These are phyloP conservation scores for Phrynocephalus forsythii DNA, from an alignment of 2,797 vertebrate genomes.

Conservation along the genomic window DNA sequence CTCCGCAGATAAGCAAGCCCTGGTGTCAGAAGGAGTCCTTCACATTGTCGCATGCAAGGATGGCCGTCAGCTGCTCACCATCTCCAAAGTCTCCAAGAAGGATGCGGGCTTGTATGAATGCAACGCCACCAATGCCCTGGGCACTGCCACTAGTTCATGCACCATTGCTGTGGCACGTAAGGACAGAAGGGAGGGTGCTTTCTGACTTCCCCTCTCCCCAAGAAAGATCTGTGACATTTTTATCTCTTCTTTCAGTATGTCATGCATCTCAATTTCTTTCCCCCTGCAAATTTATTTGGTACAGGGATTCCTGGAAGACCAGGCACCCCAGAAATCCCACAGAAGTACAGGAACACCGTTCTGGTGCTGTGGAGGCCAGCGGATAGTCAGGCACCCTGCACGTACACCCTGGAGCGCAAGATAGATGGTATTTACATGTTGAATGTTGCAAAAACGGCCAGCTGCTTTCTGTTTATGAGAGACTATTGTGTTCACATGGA, in stretches of 20 bases:
- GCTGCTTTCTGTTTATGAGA: background rate
- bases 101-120: constrained; percentile 96
- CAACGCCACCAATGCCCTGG: constrained; percentile 90
- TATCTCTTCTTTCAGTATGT: background rate
- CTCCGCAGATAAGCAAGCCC: constrained; percentile 87
- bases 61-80: constrained; percentile 93
- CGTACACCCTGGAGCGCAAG: constrained; percentile 90
- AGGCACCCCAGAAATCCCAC: constrained; percentile 93
- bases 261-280: background rate
- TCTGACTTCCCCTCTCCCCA: fast-evolving
- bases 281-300: background rate
- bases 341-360: constrained; percentile 94
- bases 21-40: constrained; percentile 86
- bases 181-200: constrained; percentile 53
- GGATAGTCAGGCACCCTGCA: constrained; percentile 91
- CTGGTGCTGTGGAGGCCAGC: constrained; percentile 95
- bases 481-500: too few species aligned
- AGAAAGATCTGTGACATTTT: background rate
- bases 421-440: constrained; percentile 82
- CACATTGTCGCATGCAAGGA: constrained; percentile 92
- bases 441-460: background rate
- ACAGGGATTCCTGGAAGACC: constrained; percentile 90
- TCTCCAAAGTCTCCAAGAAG: constrained; percentile 89
- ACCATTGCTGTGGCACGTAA: constrained; percentile 94
- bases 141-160: constrained; percentile 90